Evolutionary conservation across 2,113 vertebrate species (phyloP).

Genomic region (Tyto alba): DNA sequence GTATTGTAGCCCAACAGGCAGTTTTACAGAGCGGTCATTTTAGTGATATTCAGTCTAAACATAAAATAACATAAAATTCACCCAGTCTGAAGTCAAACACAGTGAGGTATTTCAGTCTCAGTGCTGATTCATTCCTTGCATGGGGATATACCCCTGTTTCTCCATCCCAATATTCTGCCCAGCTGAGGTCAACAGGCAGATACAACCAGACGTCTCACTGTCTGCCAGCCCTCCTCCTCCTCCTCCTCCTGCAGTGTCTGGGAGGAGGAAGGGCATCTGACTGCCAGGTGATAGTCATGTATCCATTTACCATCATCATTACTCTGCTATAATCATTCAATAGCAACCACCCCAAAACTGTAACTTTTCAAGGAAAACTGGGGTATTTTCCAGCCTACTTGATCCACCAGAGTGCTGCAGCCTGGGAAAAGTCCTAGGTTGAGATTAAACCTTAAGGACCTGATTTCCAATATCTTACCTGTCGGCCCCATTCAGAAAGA

Average conservation of each 20-base stretch:
- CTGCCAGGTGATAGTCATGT: not conserved
- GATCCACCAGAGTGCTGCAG: not conserved
- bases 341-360: not conserved
- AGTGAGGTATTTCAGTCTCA: not conserved
- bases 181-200: fast-evolving
- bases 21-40: not conserved
- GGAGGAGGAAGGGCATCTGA: not conserved
- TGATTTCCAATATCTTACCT: not conserved
- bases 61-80: not conserved
- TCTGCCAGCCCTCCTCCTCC: not conserved
- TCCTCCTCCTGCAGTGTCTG: not conserved
- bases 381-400: not conserved
- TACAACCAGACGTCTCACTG: fast-evolving
- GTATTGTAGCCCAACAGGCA: fast-evolving
- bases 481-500: not conserved
- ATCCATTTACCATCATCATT: not conserved
- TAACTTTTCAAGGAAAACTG: not conserved
- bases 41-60: not conserved
- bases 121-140: not conserved
- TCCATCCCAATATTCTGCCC: not conserved
- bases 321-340: not conserved
- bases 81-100: too few relatives aligned
- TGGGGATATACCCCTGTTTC: fast-evolving
- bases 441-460: not conserved
- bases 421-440: not conserved